Conservation (phyloP, 1,140 invertebrate species). For the Lamellibrachia luymesi region DNA sequence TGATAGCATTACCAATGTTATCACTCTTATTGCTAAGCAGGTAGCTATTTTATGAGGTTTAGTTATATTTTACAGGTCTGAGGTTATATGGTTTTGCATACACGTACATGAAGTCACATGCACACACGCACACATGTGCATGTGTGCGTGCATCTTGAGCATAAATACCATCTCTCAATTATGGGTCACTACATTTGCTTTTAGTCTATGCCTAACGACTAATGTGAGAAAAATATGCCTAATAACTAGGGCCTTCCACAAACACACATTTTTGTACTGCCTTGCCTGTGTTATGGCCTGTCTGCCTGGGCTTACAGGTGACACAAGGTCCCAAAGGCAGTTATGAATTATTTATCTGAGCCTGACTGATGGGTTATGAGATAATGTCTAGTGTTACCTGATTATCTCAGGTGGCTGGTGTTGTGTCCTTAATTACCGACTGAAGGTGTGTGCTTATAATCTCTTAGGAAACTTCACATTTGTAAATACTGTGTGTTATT, state of each 20-base stretch:
- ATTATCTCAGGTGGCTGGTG: background rate
- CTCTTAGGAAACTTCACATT: background rate
- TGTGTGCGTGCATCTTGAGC: background rate
- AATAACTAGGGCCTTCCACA: background rate
- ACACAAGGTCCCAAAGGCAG: background rate
- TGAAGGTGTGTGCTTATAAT: background rate
- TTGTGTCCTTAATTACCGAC: background rate
- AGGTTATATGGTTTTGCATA: too few species aligned
- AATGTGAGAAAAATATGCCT: background rate
- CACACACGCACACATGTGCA: too few species aligned
- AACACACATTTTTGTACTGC: background rate
- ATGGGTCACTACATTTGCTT: background rate
- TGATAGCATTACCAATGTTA: too few species aligned
- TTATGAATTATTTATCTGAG: background rate
- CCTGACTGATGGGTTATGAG: background rate
- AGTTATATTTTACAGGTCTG: too few species aligned
- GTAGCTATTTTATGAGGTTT: too few species aligned
- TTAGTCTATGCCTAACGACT: background rate
- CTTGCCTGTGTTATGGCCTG: background rate
- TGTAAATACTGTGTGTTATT: background rate
- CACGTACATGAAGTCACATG: too few species aligned
- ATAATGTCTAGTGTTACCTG: conserved; percentile 5
- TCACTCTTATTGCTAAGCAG: too few species aligned
- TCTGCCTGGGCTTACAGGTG: background rate
- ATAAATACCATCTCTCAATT: background rate